Base-by-base conservation (phyloP, 1,140 invertebrate species). In the Cheumatopsyche charites region DNA sequence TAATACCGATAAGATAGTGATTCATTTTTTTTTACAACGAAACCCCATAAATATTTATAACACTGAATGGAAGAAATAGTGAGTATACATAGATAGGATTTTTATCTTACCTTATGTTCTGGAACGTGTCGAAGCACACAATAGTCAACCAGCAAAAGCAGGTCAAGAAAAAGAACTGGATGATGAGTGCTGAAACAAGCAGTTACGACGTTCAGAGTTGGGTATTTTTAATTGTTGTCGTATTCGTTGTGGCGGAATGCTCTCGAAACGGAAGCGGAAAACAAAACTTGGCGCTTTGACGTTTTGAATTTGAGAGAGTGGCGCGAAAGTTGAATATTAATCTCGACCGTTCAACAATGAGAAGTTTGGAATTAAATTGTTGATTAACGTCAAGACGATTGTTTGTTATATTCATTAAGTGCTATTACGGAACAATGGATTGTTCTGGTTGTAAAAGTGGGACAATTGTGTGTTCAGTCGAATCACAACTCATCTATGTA, bases 111-210 rank as follows among this genome's bases (percentile, higher is more conserved):
- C 71, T 82, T 77, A 73, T 79, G 73, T 26, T 75, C 70, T 78
- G 71, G 79, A 85, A 89, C 5, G 86, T 87, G 73, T 90, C 87
- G 70, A 88, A 85, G 72, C 89, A 87, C 81, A 91, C 88, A n/a
- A 88, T 83, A 75, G 86, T 88, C 77, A 92, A 86, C 91, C 91
- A 92, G 70, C 88, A 88, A 77, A 91, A 92, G 71, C 89, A 88
- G 1, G 88, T 82, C 15, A 91, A 78, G 79, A 90, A 90, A 65
- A 89, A 90, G 79, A 90, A 91, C 77, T 92, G 90, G 65, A 90
- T 86, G 45, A 87, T 78, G 52, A 89, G 82, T 0, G 87, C 88
- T 82, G 86, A 36, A 79, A 79, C 72, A 72, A 58, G 13, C n/a
- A 4, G 76, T 69, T 9, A 36, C 9, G 9, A 75, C 23, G 62